phyloP scores from a whole-genome alignment of 2,888 invertebrate genomes.

The Chloroclystis v-ata region DNA sequence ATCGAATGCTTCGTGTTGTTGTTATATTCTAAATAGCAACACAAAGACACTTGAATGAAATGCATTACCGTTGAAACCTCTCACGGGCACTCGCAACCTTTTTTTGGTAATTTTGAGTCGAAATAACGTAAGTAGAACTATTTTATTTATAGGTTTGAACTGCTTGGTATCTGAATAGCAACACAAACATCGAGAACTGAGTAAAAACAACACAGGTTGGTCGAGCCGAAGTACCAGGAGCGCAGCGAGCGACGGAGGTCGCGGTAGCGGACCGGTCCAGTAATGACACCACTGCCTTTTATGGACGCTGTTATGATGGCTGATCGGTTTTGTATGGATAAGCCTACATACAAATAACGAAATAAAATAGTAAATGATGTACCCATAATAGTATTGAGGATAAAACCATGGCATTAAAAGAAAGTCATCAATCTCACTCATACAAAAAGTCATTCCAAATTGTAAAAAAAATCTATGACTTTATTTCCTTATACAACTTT shows the following conservation, averaged over 20 bases:
- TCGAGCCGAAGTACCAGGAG: slow-evolving; percentile 60
- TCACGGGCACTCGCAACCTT: slow-evolving; percentile 33
- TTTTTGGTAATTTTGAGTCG: slow-evolving; percentile 20
- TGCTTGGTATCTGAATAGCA: slow-evolving; percentile 57
- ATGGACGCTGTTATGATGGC: slow-evolving; percentile 68
- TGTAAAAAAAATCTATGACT: too few relatives aligned
- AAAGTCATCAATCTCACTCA: too few relatives aligned
- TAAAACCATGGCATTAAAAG: too few relatives aligned
- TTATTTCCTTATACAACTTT: too few relatives aligned
- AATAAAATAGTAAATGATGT: not conserved
- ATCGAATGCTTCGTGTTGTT: slow-evolving; percentile 31
- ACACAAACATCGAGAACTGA: slow-evolving; percentile 59
- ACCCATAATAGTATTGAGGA: not conserved
- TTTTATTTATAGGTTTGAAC: slow-evolving; percentile 40
- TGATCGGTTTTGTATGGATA: slow-evolving; percentile 53
- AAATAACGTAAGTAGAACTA: slow-evolving; percentile 23
- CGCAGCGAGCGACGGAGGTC: slow-evolving; percentile 54
- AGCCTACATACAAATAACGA: slow-evolving; percentile 24
- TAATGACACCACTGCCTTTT: slow-evolving; percentile 74
- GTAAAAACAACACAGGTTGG: slow-evolving; percentile 59
- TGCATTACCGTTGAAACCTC: slow-evolving; percentile 51
- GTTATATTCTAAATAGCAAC: slow-evolving; percentile 60
- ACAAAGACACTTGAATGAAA: slow-evolving; percentile 67
- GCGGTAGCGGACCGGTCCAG: slow-evolving; percentile 62
- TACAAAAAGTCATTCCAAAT: too few relatives aligned